Evolutionary conservation across 2,888 invertebrate genomes (phyloP).

Genomic region (Apamea anceps): DNA sequence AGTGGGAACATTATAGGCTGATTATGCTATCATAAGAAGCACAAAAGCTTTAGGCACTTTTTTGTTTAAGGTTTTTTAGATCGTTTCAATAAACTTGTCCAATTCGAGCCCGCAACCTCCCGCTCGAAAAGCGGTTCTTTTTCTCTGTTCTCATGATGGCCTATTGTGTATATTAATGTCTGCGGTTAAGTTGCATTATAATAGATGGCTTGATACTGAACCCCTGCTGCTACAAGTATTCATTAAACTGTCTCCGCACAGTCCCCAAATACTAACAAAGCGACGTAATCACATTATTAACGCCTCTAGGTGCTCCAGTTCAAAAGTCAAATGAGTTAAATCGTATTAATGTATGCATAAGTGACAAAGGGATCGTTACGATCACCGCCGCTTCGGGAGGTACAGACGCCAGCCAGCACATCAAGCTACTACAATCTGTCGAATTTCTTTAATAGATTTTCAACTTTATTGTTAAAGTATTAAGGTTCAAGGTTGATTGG

Average conservation of each 20-base stretch:
- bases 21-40: no score
- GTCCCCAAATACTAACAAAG: background rate
- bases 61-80: no score
- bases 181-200: background rate
- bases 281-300: slow-evolving; percentile 22
- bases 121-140: background rate
- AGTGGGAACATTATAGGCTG: no score
- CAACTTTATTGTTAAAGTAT: no score
- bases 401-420: no score
- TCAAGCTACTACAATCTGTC: no score
- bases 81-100: background rate
- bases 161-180: background rate
- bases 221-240: background rate
- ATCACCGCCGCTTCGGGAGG: background rate
- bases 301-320: slow-evolving; percentile 25
- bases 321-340: slow-evolving; percentile 48
- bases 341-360: slow-evolving; percentile 23
- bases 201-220: background rate
- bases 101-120: background rate
- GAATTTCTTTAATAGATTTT: no score
- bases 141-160: background rate
- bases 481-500: no score
- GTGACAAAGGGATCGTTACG: slow-evolving; percentile 12
- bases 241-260: background rate
- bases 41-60: no score